Conservation (phyloP, 2,888 invertebrate species). For the Spilosoma lubricipeda region DNA sequence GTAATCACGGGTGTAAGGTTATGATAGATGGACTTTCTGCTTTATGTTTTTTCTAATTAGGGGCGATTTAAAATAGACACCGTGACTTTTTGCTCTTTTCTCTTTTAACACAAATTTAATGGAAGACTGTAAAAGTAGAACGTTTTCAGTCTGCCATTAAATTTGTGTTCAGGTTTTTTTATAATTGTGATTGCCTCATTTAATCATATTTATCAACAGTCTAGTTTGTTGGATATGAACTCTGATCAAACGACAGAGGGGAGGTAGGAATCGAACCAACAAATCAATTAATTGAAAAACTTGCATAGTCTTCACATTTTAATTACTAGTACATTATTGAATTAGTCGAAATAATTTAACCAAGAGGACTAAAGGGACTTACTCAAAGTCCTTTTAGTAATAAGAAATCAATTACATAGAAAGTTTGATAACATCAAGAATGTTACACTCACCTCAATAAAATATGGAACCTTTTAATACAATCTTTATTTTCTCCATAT, state of each 20-base stretch:
- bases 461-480: constrained; percentile 11
- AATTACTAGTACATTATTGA: too few species aligned
- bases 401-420: constrained; percentile 3
- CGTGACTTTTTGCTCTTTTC: background rate
- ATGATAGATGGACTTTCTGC: background rate
- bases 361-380: too few species aligned
- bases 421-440: constrained; percentile 9
- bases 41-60: background rate
- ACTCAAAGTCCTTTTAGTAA: background rate
- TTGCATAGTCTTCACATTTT: background rate
- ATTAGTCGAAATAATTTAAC: too few species aligned
- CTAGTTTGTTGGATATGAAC: too few species aligned
- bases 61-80: background rate
- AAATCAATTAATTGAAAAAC: too few species aligned
- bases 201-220: too few species aligned
- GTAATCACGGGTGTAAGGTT: constrained; percentile 1
- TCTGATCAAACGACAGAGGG: too few species aligned
- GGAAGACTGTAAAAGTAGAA: too few species aligned
- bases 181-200: background rate
- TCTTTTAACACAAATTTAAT: too few species aligned
- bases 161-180: background rate
- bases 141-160: background rate
- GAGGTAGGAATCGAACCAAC: too few species aligned
- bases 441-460: background rate
- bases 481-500: constrained; percentile 17